phyloP scores from a whole-genome alignment of 2,113 vertebrate species.

The Salvelinus sp. region DNA sequence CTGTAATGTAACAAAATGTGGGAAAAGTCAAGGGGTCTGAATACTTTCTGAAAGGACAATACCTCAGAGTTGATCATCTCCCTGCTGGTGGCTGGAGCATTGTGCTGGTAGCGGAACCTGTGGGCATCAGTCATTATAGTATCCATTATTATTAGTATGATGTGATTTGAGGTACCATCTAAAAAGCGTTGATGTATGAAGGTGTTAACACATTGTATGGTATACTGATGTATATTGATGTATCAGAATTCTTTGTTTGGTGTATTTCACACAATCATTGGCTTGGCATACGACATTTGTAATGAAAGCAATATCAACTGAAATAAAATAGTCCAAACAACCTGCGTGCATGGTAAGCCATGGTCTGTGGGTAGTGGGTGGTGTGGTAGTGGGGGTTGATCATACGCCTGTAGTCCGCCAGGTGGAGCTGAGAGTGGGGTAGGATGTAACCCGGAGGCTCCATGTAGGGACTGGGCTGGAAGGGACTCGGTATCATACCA shows the following conservation, averaged over 20 bases:
- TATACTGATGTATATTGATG: too few species aligned
- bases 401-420: constrained; percentile 74
- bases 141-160: too few species aligned
- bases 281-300: too few species aligned
- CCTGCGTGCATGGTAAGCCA: constrained; percentile 72
- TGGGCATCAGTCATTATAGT: constrained; percentile 17
- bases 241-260: too few species aligned
- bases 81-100: background rate
- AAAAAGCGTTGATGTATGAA: too few species aligned
- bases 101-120: constrained; percentile 65
- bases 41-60: too few species aligned
- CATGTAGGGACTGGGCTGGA: constrained; percentile 62
- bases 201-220: too few species aligned
- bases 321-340: constrained; percentile 12
- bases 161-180: too few species aligned
- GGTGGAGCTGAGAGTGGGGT: constrained; percentile 69
- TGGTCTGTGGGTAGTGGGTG: constrained; percentile 58
- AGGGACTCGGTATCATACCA: constrained; percentile 62
- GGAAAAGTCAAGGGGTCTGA: too few species aligned
- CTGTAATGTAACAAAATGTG: too few species aligned
- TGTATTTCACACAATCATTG: too few species aligned
- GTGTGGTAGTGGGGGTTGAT: constrained; percentile 63
- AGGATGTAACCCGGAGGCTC: constrained; percentile 71
- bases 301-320: too few species aligned
- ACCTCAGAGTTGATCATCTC: constrained; percentile 23